A percentile compares a stretch with the other conserved stretches of the same genome.
phyloP scores from a whole-genome alignment of 2,888 invertebrate species.

The Embidobia sp. region DNA sequence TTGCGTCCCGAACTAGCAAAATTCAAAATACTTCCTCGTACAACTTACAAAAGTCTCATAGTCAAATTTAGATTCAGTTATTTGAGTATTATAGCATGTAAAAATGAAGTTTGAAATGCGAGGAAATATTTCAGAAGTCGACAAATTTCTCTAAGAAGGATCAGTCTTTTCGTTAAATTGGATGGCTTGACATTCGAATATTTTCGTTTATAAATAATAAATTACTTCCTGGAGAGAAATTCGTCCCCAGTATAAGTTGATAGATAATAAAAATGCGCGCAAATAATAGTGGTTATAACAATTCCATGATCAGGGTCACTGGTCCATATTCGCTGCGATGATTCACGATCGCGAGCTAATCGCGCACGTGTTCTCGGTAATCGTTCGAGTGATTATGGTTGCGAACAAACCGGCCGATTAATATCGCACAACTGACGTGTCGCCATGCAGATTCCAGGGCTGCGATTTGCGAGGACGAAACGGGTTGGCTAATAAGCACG shows the following conservation, averaged over 20 bases:
- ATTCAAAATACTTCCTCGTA: no score
- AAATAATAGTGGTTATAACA: slow-evolving; percentile 9
- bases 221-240: slow-evolving; percentile 27
- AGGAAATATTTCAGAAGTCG: no score
- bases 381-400: slow-evolving; percentile 48
- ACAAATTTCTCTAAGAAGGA: no score
- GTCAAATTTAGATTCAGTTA: no score
- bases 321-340: slow-evolving; percentile 51
- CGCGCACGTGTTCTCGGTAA: slow-evolving; percentile 50
- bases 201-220: no score
- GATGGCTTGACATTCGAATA: no score
- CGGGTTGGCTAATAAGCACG: slow-evolving; percentile 25
- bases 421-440: slow-evolving; percentile 42
- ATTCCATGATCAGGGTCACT: slow-evolving; percentile 62
- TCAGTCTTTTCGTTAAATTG: no score
- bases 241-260: background rate
- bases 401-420: slow-evolving; percentile 38
- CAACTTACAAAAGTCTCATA: no score
- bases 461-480: slow-evolving; percentile 48
- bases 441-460: slow-evolving; percentile 38
- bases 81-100: no score
- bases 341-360: slow-evolving; percentile 53
- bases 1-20: no score
- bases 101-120: no score
- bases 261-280: slow-evolving; percentile 25